phyloP scores from a whole-genome alignment of 2,797 vertebrate genomes.

The Yasuhikotakia modesta region DNA sequence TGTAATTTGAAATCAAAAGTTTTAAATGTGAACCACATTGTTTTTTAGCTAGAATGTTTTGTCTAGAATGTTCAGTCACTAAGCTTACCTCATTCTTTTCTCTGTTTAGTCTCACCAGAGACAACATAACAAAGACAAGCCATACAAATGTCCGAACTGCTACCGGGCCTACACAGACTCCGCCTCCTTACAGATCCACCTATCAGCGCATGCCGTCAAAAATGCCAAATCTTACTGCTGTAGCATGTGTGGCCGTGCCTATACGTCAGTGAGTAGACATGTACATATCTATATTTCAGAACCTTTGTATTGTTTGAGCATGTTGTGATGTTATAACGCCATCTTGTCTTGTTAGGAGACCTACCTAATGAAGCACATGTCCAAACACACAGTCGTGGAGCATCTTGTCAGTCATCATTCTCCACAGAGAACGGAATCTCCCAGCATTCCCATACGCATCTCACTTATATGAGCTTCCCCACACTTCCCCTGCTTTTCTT shows the following conservation, averaged over 20 bases:
- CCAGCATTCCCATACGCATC: conserved; percentile 93
- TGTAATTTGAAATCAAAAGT: neutral
- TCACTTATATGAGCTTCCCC: conserved; percentile 87
- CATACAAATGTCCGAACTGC: conserved; percentile 99
- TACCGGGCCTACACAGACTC: conserved; percentile 98
- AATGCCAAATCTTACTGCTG: conserved; percentile 99
- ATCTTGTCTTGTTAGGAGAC: conserved; percentile 84
- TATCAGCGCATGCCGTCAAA: conserved; percentile 97
- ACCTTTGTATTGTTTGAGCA: neutral
- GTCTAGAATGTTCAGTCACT: neutral
- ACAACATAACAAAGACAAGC: conserved; percentile 99
- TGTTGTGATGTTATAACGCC: neutral
- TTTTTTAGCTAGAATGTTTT: neutral
- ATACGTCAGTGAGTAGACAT: conserved; percentile 91
- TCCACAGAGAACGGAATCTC: conserved; percentile 94
- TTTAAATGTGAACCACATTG: neutral
- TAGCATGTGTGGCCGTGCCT: conserved; percentile 97
- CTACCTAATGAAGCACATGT: conserved; percentile 99
- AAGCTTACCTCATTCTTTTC: conserved; percentile 2
- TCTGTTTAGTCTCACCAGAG: conserved; percentile 93
- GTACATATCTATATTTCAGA: neutral
- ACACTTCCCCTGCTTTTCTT: conserved; percentile 51
- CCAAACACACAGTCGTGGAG: conserved; percentile 98
- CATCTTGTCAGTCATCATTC: conserved; percentile 96
- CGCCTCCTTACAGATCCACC: conserved; percentile 97